A percentile compares a stretch with the other conserved stretches of the same genome.
Conservation (phyloP, 37 sponge, comb jelly and placozoan genomes). For the Haliclona indistincta region DNA sequence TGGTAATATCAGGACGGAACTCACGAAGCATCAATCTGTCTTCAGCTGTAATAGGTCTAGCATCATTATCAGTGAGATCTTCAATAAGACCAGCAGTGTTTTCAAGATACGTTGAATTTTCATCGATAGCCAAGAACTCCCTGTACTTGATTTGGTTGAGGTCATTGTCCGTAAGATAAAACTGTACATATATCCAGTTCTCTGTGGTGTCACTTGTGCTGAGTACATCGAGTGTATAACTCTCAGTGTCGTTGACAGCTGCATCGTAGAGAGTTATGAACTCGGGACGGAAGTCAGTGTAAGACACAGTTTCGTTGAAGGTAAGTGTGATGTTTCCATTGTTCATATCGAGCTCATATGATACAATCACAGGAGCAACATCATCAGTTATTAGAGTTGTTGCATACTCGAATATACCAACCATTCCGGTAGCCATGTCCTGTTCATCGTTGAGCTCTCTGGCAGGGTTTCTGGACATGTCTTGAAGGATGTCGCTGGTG, state of each 20-base stretch:
- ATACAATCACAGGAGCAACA: slow-evolving; percentile 47
- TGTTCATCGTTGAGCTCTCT: slow-evolving; percentile 22
- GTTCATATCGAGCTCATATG: slow-evolving; percentile 75
- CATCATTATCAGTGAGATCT: slow-evolving; percentile 63
- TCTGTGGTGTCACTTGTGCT: slow-evolving; percentile 17
- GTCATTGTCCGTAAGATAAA: slow-evolving; percentile 56
- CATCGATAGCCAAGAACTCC: slow-evolving; percentile 53
- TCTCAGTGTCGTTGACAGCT: slow-evolving; percentile 65
- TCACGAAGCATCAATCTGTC: slow-evolving; percentile 40
- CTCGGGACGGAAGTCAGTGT: slow-evolving; percentile 30
- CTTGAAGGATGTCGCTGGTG: slow-evolving; percentile 47
- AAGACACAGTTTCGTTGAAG: slow-evolving; percentile 78
- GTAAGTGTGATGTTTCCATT: slow-evolving; percentile 76
- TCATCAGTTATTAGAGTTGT: slow-evolving; percentile 32
- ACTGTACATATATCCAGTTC: slow-evolving; percentile 77
- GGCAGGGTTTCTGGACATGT: slow-evolving; percentile 85
- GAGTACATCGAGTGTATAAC: slow-evolving; percentile 20
- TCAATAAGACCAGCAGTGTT: slow-evolving; percentile 59
- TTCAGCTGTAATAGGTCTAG: neutral
- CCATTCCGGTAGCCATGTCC: slow-evolving; percentile 17
- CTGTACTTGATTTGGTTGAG: slow-evolving; percentile 50
- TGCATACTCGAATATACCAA: slow-evolving; percentile 51
- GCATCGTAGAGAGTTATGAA: slow-evolving; percentile 64
- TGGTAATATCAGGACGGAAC: slow-evolving; percentile 69
- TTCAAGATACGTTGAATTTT: slow-evolving; percentile 62